phyloP scores from a whole-genome alignment of 2,113 vertebrate species.

The Antennarius striatus region DNA sequence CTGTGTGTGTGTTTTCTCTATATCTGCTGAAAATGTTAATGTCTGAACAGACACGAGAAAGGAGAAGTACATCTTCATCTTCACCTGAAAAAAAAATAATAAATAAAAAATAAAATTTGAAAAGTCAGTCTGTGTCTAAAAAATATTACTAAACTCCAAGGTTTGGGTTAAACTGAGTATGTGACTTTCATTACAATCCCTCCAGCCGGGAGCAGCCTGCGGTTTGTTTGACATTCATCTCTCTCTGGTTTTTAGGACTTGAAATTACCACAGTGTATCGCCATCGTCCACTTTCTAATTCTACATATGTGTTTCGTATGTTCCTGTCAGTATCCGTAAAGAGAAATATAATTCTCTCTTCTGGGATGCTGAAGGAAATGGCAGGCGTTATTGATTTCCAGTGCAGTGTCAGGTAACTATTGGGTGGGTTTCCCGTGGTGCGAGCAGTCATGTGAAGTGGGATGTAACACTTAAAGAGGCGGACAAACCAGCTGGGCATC shows the following conservation, averaged over 20 bases:
- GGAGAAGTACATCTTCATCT: too few relatives aligned
- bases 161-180: conserved; percentile 10
- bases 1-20: neutral
- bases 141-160: neutral
- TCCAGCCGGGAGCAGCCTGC: conserved; percentile 51
- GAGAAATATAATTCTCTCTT: conserved; percentile 75
- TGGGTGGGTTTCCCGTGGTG: conserved; percentile 21
- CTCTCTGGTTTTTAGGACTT: conserved; percentile 53
- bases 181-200: conserved; percentile 24
- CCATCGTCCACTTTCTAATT: conserved; percentile 16
- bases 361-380: conserved; percentile 72
- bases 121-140: too few relatives aligned
- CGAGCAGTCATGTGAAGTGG: conserved; percentile 14
- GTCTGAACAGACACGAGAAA: too few relatives aligned
- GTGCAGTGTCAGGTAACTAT: conserved; percentile 68
- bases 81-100: too few relatives aligned
- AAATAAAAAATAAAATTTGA: too few relatives aligned
- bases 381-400: conserved; percentile 70
- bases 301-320: conserved; percentile 59
- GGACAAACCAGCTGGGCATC: neutral
- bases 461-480: neutral
- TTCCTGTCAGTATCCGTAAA: conserved; percentile 60
- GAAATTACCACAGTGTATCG: conserved; percentile 57
- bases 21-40: neutral
- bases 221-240: conserved; percentile 59